Evolutionary conservation across 2,888 invertebrate species (phyloP).

Genomic region (Onchidella celtica): DNA sequence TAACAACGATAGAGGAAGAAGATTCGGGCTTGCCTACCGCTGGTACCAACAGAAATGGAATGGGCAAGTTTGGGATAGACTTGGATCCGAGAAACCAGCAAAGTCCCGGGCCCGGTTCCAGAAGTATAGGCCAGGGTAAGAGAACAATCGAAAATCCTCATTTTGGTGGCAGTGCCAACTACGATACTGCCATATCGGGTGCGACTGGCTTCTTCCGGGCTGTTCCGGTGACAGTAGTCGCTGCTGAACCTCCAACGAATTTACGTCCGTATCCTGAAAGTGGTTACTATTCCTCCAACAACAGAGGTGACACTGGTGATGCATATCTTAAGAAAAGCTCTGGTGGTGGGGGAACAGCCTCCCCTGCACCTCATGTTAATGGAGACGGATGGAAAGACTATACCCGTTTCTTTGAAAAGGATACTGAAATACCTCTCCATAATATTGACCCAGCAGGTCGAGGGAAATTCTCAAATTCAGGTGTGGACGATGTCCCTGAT

Average conservation of each 20-base stretch:
- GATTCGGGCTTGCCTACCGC: slow-evolving; percentile 40
- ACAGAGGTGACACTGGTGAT: too few species aligned
- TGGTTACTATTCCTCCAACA: background rate
- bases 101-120: background rate
- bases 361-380: background rate
- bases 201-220: slow-evolving; percentile 27
- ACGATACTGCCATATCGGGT: background rate
- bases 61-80: background rate
- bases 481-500: background rate
- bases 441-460: slow-evolving; percentile 15
- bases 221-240: background rate
- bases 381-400: slow-evolving; percentile 29
- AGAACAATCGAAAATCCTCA: background rate
- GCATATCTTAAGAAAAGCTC: background rate
- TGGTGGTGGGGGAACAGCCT: background rate
- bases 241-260: background rate
- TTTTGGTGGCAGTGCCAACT: background rate
- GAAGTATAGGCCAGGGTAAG: background rate
- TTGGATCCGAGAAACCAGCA: background rate
- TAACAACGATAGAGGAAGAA: slow-evolving; percentile 73
- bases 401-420: slow-evolving; percentile 28
- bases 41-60: background rate
- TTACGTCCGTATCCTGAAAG: background rate
- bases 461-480: background rate
- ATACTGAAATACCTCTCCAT: slow-evolving; percentile 6